Evolutionary conservation across 2,113 vertebrate genomes (phyloP).

Genomic region (Gracilinanus agilis): DNA sequence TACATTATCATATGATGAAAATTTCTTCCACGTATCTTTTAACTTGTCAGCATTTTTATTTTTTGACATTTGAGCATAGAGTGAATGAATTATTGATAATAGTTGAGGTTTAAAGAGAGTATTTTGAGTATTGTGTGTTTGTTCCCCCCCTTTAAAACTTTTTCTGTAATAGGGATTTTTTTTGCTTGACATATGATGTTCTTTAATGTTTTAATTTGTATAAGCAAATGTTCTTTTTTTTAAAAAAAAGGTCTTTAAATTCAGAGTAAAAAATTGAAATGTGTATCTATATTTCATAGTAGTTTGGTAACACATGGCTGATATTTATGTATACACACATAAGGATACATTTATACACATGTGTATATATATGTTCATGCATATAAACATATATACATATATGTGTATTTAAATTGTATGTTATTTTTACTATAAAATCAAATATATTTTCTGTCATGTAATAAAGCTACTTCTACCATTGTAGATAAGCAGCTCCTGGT

Average conservation of each 20-base stretch:
- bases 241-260: neutral
- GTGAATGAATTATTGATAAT: neutral
- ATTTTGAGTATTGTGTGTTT: neutral
- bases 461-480: neutral
- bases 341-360: neutral
- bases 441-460: neutral
- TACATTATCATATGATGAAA: neutral
- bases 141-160: slow-evolving; percentile 13
- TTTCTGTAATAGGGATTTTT: neutral
- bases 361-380: no score
- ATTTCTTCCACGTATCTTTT: neutral
- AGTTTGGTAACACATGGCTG: neutral
- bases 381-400: no score
- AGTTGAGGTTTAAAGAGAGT: neutral
- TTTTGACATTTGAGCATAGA: neutral
- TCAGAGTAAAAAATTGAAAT: neutral
- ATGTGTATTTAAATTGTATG: neutral
- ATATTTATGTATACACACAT: no score
- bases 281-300: neutral
- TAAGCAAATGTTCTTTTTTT: neutral
- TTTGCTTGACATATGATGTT: neutral
- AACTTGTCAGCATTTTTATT: neutral
- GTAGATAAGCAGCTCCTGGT: neutral
- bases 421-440: neutral
- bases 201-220: neutral